A percentile compares a stretch with the other conserved stretches of the same genome.
Evolutionary conservation across 2,888 invertebrate species (phyloP).

Genomic region (Meteorus colon): DNA sequence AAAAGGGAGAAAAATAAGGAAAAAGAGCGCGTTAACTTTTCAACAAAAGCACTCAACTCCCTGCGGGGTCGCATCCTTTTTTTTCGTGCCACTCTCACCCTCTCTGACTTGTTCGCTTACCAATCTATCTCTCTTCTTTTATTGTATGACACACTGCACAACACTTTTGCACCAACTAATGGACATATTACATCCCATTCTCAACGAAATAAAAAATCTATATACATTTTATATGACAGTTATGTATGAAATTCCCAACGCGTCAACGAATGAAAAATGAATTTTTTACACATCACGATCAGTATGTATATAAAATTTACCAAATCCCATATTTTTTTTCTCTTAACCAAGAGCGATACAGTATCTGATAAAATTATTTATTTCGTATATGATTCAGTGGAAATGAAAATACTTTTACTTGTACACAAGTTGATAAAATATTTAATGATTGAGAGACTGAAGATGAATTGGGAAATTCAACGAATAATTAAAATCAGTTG

Average conservation of each 20-base stretch:
- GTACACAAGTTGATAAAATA: too few relatives aligned
- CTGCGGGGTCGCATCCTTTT: constrained; percentile 24
- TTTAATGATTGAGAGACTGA: too few relatives aligned
- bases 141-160: constrained; percentile 33
- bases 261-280: constrained; percentile 8
- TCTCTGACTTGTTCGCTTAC: neutral
- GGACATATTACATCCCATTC: constrained; percentile 45
- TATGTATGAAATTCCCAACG: constrained; percentile 7
- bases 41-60: constrained; percentile 44
- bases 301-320: too few relatives aligned
- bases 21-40: constrained; percentile 36
- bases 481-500: too few relatives aligned
- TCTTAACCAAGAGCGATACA: too few relatives aligned
- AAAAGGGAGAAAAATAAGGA: neutral
- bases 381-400: too few relatives aligned
- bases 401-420: too few relatives aligned
- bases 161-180: constrained; percentile 42
- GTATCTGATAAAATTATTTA: too few relatives aligned
- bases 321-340: too few relatives aligned
- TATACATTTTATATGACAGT: constrained; percentile 32
- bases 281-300: neutral
- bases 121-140: constrained; percentile 24
- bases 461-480: too few relatives aligned
- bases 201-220: constrained; percentile 30
- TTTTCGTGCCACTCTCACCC: constrained; percentile 11